These are phyloP conservation scores for Mactra quadrangularis DNA, from an alignment of 1,140 invertebrate species.

Conservation along the genomic window DNA sequence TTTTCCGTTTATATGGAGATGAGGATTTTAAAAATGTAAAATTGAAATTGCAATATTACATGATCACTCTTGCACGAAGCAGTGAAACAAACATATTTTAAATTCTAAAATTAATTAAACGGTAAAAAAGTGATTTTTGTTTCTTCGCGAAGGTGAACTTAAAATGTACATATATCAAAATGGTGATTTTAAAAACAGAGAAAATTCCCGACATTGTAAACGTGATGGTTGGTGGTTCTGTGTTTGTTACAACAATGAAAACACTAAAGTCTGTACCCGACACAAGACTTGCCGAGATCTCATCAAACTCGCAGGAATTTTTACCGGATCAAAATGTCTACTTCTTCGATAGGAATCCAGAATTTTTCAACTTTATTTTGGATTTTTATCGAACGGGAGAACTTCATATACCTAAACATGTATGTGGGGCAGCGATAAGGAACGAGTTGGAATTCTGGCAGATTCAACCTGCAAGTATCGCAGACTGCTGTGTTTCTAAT, in stretches of 20 bases:
- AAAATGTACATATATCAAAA: not conserved
- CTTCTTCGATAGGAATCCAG: conserved; percentile 98
- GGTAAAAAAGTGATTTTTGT: no score
- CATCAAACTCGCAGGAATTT: conserved; percentile 31
- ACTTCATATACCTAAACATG: conserved; percentile 97
- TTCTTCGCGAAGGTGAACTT: no score
- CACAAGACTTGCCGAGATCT: conserved; percentile 63
- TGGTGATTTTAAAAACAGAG: conserved; percentile 16
- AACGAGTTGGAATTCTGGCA: conserved; percentile 75
- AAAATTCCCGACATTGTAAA: conserved; percentile 52
- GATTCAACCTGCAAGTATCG: conserved; percentile 60
- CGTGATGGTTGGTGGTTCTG: conserved; percentile 69
- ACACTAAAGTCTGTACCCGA: conserved; percentile 69
- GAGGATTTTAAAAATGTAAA: no score
- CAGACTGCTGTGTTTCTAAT: conserved; percentile 69
- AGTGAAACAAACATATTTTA: no score
- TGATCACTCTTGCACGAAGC: no score
- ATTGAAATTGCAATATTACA: no score
- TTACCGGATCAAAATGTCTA: conserved; percentile 92
- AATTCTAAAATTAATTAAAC: no score
- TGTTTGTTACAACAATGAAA: conserved; percentile 64
- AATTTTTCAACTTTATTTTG: conserved; percentile 96
- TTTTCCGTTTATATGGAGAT: no score
- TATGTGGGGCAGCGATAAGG: conserved; percentile 88
- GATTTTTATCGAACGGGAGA: conserved; percentile 98